Conservation (phyloP, 2,113 vertebrate genomes). For the Brachypteracias leptosomus region DNA sequence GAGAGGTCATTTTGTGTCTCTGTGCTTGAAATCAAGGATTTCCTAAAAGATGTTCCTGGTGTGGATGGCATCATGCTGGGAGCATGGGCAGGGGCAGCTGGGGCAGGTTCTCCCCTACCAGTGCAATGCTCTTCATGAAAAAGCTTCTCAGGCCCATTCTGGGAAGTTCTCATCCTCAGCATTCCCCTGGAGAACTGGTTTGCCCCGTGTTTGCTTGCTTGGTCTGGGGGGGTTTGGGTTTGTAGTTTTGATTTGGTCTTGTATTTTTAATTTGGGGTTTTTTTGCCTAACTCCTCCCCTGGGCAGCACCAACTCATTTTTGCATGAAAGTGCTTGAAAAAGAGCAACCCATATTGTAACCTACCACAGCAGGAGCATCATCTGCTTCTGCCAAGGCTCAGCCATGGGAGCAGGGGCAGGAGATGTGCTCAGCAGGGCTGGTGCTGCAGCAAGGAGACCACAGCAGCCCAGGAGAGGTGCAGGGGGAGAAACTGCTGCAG, state of each 20-base stretch:
- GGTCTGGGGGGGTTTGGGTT: neutral
- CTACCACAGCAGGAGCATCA: neutral
- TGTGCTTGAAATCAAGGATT: neutral
- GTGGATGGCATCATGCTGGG: neutral
- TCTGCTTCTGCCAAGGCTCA: neutral
- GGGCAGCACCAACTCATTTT: neutral
- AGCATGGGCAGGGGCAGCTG: neutral
- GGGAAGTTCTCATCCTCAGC: neutral
- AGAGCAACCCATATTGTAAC: neutral
- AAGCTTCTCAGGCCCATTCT: neutral
- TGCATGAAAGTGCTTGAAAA: neutral
- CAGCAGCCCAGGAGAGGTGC: neutral
- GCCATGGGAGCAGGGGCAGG: neutral
- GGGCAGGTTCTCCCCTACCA: neutral
- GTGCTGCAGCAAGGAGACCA: neutral
- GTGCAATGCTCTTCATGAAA: neutral
- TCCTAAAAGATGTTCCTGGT: neutral
- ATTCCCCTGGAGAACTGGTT: neutral
- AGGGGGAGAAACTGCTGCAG: neutral
- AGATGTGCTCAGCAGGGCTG: fast-evolving
- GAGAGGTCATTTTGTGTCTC: neutral
- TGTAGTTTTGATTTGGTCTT: no score
- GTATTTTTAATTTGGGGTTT: neutral
- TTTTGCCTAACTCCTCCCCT: neutral
- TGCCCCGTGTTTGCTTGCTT: neutral